A percentile compares a stretch with the other conserved stretches of the same genome.
These are phyloP conservation scores for Drosophila subsilvestris DNA, from an alignment of 2,888 invertebrate species.

Conservation along the genomic window DNA sequence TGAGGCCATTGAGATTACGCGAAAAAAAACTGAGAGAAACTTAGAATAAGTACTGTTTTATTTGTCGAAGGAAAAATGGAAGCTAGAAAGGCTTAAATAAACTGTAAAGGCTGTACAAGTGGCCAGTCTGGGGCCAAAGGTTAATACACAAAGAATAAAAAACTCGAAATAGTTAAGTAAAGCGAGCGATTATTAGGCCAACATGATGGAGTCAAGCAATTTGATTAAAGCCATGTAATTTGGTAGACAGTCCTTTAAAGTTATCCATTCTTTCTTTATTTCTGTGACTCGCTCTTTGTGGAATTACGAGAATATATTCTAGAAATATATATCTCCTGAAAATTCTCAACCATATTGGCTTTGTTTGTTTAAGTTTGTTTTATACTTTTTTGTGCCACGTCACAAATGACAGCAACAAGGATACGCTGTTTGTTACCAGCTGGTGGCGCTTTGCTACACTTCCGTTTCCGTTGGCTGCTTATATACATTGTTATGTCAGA, in stretches of 20 bases:
- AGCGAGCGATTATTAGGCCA: conserved; percentile 33
- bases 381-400: background rate
- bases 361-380: too few relatives aligned
- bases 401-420: background rate
- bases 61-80: conserved; percentile 14
- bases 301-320: too few relatives aligned
- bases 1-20: conserved; percentile 31
- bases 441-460: conserved; percentile 34
- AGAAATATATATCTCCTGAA: background rate
- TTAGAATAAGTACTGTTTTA: conserved; percentile 30
- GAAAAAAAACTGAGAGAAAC: conserved; percentile 11
- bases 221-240: conserved; percentile 44
- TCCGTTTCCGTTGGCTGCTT: conserved; percentile 18
- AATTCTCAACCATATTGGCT: background rate
- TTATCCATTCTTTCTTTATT: background rate
- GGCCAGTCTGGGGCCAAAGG: conserved; percentile 15
- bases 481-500: conserved; percentile 32
- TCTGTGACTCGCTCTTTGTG: too few relatives aligned
- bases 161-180: background rate
- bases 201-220: conserved; percentile 4
- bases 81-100: conserved; percentile 40
- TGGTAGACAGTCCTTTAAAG: conserved; percentile 28
- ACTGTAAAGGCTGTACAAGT: conserved; percentile 35
- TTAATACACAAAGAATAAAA: conserved; percentile 13
- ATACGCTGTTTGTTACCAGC: conserved; percentile 24